phyloP scores from a whole-genome alignment of 2,797 vertebrate genomes.

The Tarsius wallacei region DNA sequence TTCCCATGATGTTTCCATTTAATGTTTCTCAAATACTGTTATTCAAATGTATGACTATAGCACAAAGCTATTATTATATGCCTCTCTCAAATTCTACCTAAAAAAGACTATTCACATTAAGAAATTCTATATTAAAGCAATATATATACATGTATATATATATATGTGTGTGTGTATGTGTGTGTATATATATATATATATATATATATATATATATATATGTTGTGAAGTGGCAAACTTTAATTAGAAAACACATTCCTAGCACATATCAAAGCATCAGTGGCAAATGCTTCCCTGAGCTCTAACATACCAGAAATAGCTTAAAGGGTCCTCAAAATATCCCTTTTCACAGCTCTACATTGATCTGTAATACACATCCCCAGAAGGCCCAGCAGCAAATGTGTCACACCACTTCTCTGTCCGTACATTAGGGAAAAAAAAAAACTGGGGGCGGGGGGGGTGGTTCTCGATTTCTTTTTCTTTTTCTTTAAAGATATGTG shows the following conservation, averaged over 20 bases:
- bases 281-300: conserved; percentile 24
- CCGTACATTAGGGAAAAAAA: background rate
- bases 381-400: conserved; percentile 48
- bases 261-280: conserved; percentile 25
- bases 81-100: conserved; percentile 39
- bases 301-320: conserved; percentile 55
- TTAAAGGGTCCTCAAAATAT: conserved; percentile 59
- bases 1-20: conserved; percentile 40
- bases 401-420: background rate
- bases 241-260: conserved; percentile 64
- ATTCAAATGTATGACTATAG: conserved; percentile 62
- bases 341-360: background rate
- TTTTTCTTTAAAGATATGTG: too few relatives aligned
- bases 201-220: background rate
- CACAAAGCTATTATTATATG: conserved; percentile 37
- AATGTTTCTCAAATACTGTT: conserved; percentile 67
- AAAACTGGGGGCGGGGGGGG: too few relatives aligned
- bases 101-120: conserved; percentile 38
- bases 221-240: background rate
- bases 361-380: background rate
- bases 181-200: background rate
- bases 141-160: background rate
- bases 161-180: too few relatives aligned
- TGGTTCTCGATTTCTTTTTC: too few relatives aligned
- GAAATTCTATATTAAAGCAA: conserved; percentile 47